A percentile compares a stretch with the other conserved stretches of the same genome.
Conservation (phyloP, 2,113 vertebrate species). For the Physeter macrocephalus region DNA sequence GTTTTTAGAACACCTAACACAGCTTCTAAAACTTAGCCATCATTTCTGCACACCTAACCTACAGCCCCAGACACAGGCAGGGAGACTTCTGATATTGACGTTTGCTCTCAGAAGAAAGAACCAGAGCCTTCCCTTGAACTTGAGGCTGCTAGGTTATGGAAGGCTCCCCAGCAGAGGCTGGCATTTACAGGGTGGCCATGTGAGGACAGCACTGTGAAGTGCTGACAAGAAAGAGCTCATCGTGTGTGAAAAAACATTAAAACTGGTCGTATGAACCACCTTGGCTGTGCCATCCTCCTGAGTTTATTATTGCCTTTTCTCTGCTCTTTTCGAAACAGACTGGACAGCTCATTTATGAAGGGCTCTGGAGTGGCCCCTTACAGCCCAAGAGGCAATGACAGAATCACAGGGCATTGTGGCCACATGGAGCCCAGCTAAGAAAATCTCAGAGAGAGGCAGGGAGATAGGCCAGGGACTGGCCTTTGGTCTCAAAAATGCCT, state of each 20-base stretch:
- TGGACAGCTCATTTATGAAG: conserved; percentile 72
- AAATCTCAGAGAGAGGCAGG: background rate
- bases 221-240: conserved; percentile 46
- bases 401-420: conserved; percentile 22
- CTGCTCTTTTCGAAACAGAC: conserved; percentile 74
- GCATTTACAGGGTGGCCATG: background rate
- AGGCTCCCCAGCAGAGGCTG: background rate
- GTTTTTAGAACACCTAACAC: background rate
- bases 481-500: background rate
- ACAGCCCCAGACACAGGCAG: background rate
- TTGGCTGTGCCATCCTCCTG: conserved; percentile 42
- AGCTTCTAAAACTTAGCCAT: background rate
- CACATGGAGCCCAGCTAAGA: conserved; percentile 37
- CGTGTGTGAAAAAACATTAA: conserved; percentile 18
- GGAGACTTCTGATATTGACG: background rate
- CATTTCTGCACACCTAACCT: background rate
- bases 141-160: background rate
- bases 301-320: conserved; percentile 68
- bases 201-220: conserved; percentile 55
- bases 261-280: conserved; percentile 53
- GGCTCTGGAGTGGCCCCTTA: conserved; percentile 41
- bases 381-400: conserved; percentile 55
- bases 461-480: background rate
- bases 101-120: background rate
- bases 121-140: background rate